phyloP scores from a whole-genome alignment of 2,113 vertebrate species.

The Alethe diademata region DNA sequence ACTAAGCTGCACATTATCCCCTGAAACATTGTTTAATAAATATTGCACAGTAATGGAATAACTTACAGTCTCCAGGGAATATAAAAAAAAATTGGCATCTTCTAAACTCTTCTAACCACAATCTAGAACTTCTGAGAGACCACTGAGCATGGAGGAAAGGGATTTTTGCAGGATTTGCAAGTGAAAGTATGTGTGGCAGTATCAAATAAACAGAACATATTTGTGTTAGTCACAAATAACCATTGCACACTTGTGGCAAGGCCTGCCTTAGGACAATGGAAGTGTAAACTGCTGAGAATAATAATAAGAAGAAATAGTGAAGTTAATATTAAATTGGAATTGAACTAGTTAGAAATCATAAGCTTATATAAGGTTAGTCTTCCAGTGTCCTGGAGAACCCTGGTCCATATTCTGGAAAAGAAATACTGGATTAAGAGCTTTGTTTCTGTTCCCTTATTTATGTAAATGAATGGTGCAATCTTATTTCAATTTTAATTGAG shows the following conservation, averaged over 20 bases:
- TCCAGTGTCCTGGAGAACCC: not conserved
- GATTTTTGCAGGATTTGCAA: not conserved
- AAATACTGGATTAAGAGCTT: not conserved
- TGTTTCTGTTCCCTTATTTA: not conserved
- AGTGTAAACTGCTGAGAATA: not conserved
- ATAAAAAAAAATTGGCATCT: not conserved
- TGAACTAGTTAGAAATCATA: not conserved
- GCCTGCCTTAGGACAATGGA: not conserved
- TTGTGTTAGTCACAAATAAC: not conserved
- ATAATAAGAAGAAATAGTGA: not conserved
- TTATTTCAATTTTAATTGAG: not conserved
- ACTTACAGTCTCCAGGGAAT: not conserved
- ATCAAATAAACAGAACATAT: not conserved
- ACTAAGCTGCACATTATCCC: not conserved
- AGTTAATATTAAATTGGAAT: not conserved
- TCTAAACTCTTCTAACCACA: not conserved
- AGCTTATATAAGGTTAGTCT: not conserved
- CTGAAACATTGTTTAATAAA: not conserved
- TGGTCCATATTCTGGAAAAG: not conserved
- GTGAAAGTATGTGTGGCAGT: not conserved
- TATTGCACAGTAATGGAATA: not conserved
- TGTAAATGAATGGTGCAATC: not conserved
- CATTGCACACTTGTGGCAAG: rapidly evolving
- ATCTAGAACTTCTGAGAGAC: not conserved
- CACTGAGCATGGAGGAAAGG: not conserved